Evolutionary conservation across 2,113 vertebrate genomes (phyloP).

Genomic region (Rhinoderma darwinii): DNA sequence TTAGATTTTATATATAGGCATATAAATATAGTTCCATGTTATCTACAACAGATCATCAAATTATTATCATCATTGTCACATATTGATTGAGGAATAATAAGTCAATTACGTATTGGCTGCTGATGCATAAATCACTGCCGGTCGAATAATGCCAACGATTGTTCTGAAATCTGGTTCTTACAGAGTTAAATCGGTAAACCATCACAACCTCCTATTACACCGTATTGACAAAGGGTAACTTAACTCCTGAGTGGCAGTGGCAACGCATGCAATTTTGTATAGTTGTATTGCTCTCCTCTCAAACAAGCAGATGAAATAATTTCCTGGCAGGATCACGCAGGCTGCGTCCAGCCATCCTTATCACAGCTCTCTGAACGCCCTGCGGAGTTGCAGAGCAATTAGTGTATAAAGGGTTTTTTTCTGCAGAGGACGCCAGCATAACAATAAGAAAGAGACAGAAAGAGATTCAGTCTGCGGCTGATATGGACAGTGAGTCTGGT

Average conservation of each 20-base stretch:
- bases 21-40: not conserved
- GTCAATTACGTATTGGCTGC: not conserved
- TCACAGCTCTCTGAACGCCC: slow-evolving; percentile 59
- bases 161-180: not conserved
- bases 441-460: slow-evolving; percentile 53
- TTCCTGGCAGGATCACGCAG: slow-evolving; percentile 56
- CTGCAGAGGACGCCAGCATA: slow-evolving; percentile 55
- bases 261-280: slow-evolving; percentile 29
- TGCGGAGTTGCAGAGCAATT: slow-evolving; percentile 58
- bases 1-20: not conserved
- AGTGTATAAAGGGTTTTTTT: slow-evolving; percentile 54
- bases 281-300: slow-evolving; percentile 38
- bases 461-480: slow-evolving; percentile 49
- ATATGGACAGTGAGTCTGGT: slow-evolving; percentile 34
- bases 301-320: slow-evolving; percentile 55
- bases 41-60: not conserved
- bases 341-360: slow-evolving; percentile 58
- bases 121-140: not conserved
- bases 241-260: slow-evolving; percentile 40
- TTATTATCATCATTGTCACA: not conserved
- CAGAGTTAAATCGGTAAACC: slow-evolving; percentile 9
- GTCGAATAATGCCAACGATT: not conserved
- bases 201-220: slow-evolving; percentile 7
- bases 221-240: slow-evolving; percentile 19
- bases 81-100: not conserved